Evolutionary conservation across 2,888 invertebrate species (phyloP).

Genomic region (Tortricodes alternella): DNA sequence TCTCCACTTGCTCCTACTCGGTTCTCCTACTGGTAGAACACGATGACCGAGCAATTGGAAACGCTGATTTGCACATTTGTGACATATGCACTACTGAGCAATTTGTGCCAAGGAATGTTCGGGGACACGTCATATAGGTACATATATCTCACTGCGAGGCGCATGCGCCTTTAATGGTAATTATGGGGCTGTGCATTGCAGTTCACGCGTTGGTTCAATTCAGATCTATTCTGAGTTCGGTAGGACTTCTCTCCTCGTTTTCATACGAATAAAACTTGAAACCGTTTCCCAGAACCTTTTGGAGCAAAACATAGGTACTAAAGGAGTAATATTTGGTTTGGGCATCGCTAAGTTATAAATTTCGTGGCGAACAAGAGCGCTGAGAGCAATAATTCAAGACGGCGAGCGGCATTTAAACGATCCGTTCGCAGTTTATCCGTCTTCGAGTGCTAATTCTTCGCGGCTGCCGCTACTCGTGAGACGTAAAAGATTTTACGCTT

Average conservation of each 20-base stretch:
- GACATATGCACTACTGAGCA: too few relatives aligned
- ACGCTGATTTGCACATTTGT: too few relatives aligned
- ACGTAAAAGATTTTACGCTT: conserved; percentile 45
- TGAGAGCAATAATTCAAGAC: conserved; percentile 60
- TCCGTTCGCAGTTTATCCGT: conserved; percentile 54
- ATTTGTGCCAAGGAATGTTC: too few relatives aligned
- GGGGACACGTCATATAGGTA: too few relatives aligned
- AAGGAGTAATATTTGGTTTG: conserved; percentile 30
- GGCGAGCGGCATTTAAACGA: conserved; percentile 59
- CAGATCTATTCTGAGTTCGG: too few relatives aligned
- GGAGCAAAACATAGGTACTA: conserved; percentile 20
- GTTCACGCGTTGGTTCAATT: too few relatives aligned
- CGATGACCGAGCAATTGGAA: too few relatives aligned
- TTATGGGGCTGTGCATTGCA: too few relatives aligned
- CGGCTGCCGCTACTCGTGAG: conserved; percentile 31
- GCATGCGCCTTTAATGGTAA: too few relatives aligned
- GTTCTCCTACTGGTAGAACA: too few relatives aligned
- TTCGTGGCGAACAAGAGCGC: conserved; percentile 50
- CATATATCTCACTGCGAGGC: too few relatives aligned
- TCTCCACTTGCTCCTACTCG: too few relatives aligned
- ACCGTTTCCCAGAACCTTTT: background rate
- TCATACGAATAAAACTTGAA: conserved; percentile 5
- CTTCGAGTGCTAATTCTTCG: conserved; percentile 47
- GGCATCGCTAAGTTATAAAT: conserved; percentile 53
- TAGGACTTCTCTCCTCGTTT: background rate